Evolutionary conservation across 2,797 vertebrate genomes (phyloP).

Genomic region (Sciurus vulgaris): DNA sequence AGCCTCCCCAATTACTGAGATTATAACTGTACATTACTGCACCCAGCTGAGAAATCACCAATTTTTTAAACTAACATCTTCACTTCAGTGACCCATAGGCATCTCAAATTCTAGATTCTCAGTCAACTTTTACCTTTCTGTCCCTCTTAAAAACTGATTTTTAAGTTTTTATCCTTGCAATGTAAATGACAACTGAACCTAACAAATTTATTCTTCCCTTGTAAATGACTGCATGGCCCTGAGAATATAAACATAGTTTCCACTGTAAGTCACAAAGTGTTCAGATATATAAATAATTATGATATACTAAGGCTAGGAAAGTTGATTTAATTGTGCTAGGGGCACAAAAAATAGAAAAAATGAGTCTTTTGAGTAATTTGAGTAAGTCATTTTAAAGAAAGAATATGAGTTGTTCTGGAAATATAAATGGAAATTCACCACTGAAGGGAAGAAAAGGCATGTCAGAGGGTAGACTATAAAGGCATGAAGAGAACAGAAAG

Average conservation of each 20-base stretch:
- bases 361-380: not conserved
- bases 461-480: conserved; percentile 15
- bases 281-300: conserved; percentile 12
- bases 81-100: not conserved
- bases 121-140: not conserved
- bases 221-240: not conserved
- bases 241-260: not conserved
- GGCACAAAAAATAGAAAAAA: conserved; percentile 31
- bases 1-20: too few species aligned
- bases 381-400: conserved; percentile 1
- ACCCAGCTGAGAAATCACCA: not conserved
- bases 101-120: not conserved
- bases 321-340: not conserved
- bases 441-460: conserved; percentile 32
- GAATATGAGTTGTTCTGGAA: conserved; percentile 17
- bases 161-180: conserved; percentile 22
- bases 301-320: not conserved
- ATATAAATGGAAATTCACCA: conserved; percentile 22
- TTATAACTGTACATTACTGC: too few species aligned
- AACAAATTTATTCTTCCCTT: conserved; percentile 59
- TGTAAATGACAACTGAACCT: not conserved
- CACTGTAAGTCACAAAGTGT: not conserved
- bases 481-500: not conserved
- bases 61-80: conserved; percentile 1
- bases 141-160: not conserved